These are phyloP conservation scores for Oscheius myriophilus DNA, from an alignment of 2,888 invertebrate genomes.

Conservation along the genomic window DNA sequence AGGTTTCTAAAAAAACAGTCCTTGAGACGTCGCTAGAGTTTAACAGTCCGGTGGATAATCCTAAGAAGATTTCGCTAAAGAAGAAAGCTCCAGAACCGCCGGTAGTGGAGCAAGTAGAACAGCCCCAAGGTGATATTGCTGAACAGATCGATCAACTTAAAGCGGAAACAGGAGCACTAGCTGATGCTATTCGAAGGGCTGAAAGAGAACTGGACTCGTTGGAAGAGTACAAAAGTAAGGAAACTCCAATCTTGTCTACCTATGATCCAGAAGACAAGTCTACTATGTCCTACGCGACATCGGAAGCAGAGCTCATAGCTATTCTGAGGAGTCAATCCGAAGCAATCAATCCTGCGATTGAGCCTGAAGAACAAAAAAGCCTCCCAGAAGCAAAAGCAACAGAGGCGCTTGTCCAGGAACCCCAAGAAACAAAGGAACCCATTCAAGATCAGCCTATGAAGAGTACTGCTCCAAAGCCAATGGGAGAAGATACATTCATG, in stretches of 20 bases:
- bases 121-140: neutral
- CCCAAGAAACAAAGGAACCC: neutral
- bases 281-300: conserved; percentile 13
- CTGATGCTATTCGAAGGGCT: conserved; percentile 17
- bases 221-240: conserved; percentile 3
- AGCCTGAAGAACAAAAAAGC: neutral
- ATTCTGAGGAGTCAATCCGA: conserved; percentile 8
- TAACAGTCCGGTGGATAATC: conserved; percentile 41
- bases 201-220: conserved; percentile 10
- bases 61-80: conserved; percentile 23
- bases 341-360: neutral
- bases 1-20: conserved; percentile 44
- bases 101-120: neutral
- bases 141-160: conserved; percentile 18
- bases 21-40: conserved; percentile 47
- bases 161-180: conserved; percentile 28
- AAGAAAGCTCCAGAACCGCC: conserved; percentile 9
- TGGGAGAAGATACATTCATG: neutral
- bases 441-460: neutral
- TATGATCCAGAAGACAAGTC: conserved; percentile 11
- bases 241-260: conserved; percentile 2
- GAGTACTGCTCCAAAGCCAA: neutral
- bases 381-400: neutral
- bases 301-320: conserved; percentile 12
- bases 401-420: neutral